A percentile compares a stretch with the other conserved stretches of the same genome.
Conservation (phyloP, 53 echinoderm and acorn worm genomes). For the Paracentrotus lividus region DNA sequence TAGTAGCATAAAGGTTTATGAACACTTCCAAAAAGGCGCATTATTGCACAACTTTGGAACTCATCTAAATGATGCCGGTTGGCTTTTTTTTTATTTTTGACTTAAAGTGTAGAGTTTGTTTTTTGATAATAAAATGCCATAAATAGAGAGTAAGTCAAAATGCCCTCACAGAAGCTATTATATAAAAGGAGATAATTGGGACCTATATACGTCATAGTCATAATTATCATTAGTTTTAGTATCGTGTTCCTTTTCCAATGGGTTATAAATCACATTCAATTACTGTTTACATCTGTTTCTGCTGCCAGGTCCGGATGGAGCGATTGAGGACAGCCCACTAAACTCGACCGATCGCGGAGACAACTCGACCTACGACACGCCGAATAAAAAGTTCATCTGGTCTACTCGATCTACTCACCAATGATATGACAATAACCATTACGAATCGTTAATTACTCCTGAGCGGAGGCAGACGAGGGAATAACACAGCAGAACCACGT, state of each 20-base stretch:
- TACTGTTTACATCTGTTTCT: not conserved
- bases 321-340: slow-evolving; percentile 51
- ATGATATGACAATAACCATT: slow-evolving; percentile 55
- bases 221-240: no score
- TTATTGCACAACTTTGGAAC: no score
- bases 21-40: no score
- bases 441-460: slow-evolving; percentile 61
- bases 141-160: no score
- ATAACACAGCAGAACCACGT: not conserved
- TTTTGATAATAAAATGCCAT: no score
- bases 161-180: not conserved
- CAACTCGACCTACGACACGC: slow-evolving; percentile 32
- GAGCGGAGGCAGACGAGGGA: not conserved
- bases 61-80: no score
- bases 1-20: no score
- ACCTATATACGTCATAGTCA: not conserved
- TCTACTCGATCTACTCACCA: slow-evolving; percentile 63
- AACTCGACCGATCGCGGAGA: not conserved
- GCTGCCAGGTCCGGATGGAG: slow-evolving; percentile 50
- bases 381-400: slow-evolving; percentile 54
- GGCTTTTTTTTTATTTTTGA: no score
- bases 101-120: no score
- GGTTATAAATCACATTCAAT: not conserved
- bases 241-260: not conserved
- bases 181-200: no score